phyloP scores from a whole-genome alignment of 2,888 invertebrate species.

The Drosophila antonietae region DNA sequence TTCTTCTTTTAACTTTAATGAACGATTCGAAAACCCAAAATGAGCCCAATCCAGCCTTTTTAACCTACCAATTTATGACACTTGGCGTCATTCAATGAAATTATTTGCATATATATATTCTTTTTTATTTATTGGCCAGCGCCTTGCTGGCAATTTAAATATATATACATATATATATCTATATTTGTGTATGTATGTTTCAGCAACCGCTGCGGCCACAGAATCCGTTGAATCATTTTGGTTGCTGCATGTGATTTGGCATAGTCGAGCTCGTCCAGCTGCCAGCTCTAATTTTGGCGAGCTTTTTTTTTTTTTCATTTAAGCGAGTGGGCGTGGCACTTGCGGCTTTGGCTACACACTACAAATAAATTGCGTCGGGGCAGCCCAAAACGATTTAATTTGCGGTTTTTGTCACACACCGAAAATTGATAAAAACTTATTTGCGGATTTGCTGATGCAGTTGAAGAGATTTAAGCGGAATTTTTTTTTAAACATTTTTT shows the following conservation, averaged over 20 bases:
- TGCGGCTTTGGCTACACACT: conserved; percentile 61
- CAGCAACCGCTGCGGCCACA: conserved; percentile 61
- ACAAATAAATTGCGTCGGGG: conserved; percentile 66
- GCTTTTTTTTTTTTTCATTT: conserved; percentile 6
- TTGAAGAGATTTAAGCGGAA: conserved; percentile 2
- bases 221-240: conserved; percentile 75
- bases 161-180: not conserved
- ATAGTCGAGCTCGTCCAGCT: conserved; percentile 24
- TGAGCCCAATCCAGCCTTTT: not conserved
- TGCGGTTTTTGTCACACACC: conserved; percentile 68
- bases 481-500: not conserved
- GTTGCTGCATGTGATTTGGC: conserved; percentile 69
- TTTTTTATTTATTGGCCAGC: conserved; percentile 68
- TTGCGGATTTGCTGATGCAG: conserved; percentile 33
- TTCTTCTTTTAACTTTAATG: conserved; percentile 65
- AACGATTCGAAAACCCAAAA: conserved; percentile 23
- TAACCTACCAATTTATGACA: conserved; percentile 66
- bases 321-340: conserved; percentile 27
- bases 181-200: conserved; percentile 14
- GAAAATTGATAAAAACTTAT: conserved; percentile 65
- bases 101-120: conserved; percentile 11
- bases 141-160: conserved; percentile 69
- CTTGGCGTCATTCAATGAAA: conserved; percentile 63
- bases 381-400: conserved; percentile 77
- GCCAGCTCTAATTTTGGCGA: conserved; percentile 57